Evolutionary conservation across 2,797 vertebrate species (phyloP).

Genomic region (Danio jaintianensis): DNA sequence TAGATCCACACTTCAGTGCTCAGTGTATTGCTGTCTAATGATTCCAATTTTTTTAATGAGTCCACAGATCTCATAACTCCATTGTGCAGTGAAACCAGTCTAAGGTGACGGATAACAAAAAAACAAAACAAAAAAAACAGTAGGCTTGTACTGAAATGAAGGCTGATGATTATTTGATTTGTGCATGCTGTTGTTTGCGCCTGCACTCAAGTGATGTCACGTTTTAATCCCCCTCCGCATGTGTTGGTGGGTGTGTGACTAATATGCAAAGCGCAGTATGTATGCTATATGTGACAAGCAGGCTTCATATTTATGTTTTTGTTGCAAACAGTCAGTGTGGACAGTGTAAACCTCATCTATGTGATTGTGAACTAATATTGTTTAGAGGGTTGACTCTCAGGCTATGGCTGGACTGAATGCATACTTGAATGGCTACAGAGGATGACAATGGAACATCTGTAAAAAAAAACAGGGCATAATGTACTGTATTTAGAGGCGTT

Average conservation of each 20-base stretch:
- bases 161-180: constrained; percentile 15
- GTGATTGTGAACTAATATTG: neutral
- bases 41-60: constrained; percentile 36
- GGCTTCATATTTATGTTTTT: neutral
- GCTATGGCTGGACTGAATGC: too few species aligned
- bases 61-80: constrained; percentile 2
- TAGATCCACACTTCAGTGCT: constrained; percentile 12
- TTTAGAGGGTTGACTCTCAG: neutral
- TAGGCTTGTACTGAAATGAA: constrained; percentile 25
- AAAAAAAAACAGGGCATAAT: too few species aligned
- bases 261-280: constrained; percentile 23
- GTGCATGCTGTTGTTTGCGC: constrained; percentile 29
- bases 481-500: too few species aligned
- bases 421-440: too few species aligned
- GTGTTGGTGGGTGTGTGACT: constrained; percentile 41
- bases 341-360: constrained; percentile 1
- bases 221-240: constrained; percentile 32
- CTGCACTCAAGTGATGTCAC: constrained; percentile 44
- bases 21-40: constrained; percentile 45
- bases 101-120: constrained; percentile 38
- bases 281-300: constrained; percentile 7
- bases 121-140: constrained; percentile 29
- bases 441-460: too few species aligned
- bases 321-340: neutral
- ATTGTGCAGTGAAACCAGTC: constrained; percentile 25